A percentile compares a stretch with the other conserved stretches of the same genome.
These are phyloP conservation scores for Ploceus nigricollis DNA, from an alignment of 2,113 vertebrate genomes.

Conservation along the genomic window DNA sequence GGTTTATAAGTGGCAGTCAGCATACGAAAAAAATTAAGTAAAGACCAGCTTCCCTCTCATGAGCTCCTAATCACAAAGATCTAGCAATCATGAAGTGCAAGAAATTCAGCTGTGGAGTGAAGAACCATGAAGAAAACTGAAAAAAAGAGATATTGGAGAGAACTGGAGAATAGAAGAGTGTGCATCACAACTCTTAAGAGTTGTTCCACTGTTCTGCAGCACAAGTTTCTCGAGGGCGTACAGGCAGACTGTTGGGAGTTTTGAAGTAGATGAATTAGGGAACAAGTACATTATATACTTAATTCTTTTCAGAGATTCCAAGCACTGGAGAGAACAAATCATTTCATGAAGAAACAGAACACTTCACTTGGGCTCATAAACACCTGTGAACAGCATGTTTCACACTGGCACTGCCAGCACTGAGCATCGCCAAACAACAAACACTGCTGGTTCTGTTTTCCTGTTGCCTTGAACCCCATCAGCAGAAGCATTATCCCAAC, in stretches of 20 bases:
- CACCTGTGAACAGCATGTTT: conserved; percentile 57
- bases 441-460: conserved; percentile 47
- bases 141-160: not conserved
- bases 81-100: not conserved
- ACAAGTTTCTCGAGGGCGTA: rapidly evolving
- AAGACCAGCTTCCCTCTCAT: not conserved
- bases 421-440: conserved; percentile 12
- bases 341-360: conserved; percentile 27
- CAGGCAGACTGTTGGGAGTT: not conserved
- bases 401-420: conserved; percentile 11
- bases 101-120: not conserved
- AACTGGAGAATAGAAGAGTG: not conserved
- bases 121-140: not conserved
- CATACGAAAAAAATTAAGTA: not conserved
- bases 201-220: not conserved
- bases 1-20: not conserved
- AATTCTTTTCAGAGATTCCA: conserved; percentile 31
- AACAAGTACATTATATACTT: not conserved
- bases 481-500: conserved; percentile 38
- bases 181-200: not conserved
- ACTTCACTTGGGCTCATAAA: conserved; percentile 28
- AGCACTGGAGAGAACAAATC: not conserved
- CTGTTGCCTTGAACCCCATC: not conserved
- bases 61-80: not conserved
- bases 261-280: not conserved